Evolutionary conservation across 2,113 vertebrate species (phyloP), one percentile per base, ranked within the genome.

Genomic region (Pica pica): DNA sequence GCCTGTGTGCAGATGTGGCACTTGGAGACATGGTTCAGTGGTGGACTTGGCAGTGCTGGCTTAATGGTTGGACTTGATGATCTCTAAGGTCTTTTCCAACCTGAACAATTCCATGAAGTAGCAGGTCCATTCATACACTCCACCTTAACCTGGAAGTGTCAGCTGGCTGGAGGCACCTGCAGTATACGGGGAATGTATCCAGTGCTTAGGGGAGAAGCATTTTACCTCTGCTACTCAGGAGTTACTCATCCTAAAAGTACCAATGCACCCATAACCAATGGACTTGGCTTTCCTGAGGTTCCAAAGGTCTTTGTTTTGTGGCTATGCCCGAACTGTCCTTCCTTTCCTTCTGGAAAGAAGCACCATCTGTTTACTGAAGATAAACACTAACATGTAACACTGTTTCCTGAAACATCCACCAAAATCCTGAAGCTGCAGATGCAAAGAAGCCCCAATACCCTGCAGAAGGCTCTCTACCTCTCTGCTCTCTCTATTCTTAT

Each of bases 131-230:
- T 60, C 20, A 59, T 17, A 37, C 3, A 19, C 11, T 44, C 30
- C 2, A 7, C 59, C 75, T 60, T 33, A 35, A 35, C 13, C 37
- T 23, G 30, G 18, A 67, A 56, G 47, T 31, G 59, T n/a, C 3
- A 6, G 53, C 15, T 14, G 59, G 28, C 53, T 37, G 35, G 27
- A 79, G 49, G 53, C 52, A 64, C 10, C 28, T 7, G 6, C 42
- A 53, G 56, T 1, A 23, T 3, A 16, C 0, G 1, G 16, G 5
- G 3, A 5, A 26, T 3, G n/a, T 1, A 7, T 22, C 50, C 35
- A 35, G 47, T 13, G 85, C 78, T 69, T 9, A n/a, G 9, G 15
- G 15, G 11, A 49, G 28, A 46, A 71, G 80, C 13, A n/a, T 41
- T 80, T 52, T 16, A n/a, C 33, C 59, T 8, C 18, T 80, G 21